Evolutionary conservation across 1,140 invertebrate genomes (phyloP), one percentile per base, ranked within the genome.

Genomic region (Argopecten irradians): DNA sequence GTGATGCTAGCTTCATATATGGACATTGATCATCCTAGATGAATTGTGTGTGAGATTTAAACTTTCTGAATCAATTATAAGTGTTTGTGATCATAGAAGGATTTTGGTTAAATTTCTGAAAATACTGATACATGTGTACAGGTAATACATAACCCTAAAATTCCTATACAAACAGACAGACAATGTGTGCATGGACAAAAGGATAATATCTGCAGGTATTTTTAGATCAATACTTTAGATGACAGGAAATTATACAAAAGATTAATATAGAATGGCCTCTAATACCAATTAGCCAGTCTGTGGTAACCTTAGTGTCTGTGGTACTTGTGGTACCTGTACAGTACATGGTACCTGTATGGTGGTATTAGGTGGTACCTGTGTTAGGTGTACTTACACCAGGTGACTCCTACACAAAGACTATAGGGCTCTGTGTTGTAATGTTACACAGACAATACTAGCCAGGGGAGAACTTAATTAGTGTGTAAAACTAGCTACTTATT

Each of bases 401-500:
- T 28, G 55, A 28, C 5, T 71, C 22, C 5, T 71, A 71, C 5
- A 71, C 55, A 71, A 71, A 71, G 19, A n/a, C 55, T 71, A 28
- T 5, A 28, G 16, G n/a, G 55, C 55, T 16, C 55, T 71, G 22
- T 71, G 22, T n/a, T n/a, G 55, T 71, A 71, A 71, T 28, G 28
- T 71, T 71, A 71, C 55, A 71, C 55, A 71, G n/a, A 71, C 55
- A 71, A 71, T 71, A 8, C 55, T 3, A 71, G 55, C 11, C 55
- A 71, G 22, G 13, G 55, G 22, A 71, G 55, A 71, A 28, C 55
- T 71, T 71, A 71, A 71, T 71, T 71, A 71, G 55, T 28, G 55
- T 71, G 55, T n/a, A 71, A 71, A 71, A 71, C 22, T 71, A 71
- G 55, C 55, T 71, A 71, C 22, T 71, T 71, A 71, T 71, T 71